A percentile compares a stretch with the other conserved stretches of the same genome.
These are phyloP conservation scores for Dolichotis patagonum DNA, from an alignment of 2,113 vertebrate genomes.

Conservation along the genomic window DNA sequence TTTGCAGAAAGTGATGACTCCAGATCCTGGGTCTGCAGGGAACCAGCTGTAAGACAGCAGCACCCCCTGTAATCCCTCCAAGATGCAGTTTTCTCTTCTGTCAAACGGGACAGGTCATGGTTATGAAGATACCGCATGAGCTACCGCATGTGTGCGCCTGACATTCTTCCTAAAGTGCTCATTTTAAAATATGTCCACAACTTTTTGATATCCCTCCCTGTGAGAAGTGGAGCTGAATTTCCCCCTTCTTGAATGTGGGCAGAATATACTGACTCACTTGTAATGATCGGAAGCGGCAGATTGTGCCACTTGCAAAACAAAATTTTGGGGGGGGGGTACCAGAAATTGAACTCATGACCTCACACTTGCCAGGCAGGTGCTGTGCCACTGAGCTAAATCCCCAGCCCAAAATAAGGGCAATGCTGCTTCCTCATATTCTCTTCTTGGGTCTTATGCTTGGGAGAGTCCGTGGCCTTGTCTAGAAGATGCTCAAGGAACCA, in stretches of 20 bases:
- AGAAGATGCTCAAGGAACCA: not conserved
- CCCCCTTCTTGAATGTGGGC: not conserved
- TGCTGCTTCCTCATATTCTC: not conserved
- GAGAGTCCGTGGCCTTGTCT: not conserved
- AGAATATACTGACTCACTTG: not conserved
- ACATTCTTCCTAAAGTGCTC: not conserved
- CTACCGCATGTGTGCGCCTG: rapidly evolving
- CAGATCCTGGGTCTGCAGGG: not conserved
- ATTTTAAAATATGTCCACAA: not conserved
- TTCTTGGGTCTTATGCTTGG: not conserved
- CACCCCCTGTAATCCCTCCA: not conserved
- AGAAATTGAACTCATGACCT: too few species aligned
- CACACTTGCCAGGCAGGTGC: too few species aligned
- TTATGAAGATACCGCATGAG: not conserved
- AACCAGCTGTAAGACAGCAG: not conserved
- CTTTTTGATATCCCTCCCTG: not conserved
- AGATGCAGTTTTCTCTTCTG: not conserved
- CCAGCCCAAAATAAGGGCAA: too few species aligned
- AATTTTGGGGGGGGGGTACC: too few species aligned
- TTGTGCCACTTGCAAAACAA: not conserved
- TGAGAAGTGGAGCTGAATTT: not conserved
- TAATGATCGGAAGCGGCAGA: not conserved
- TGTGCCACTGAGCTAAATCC: too few species aligned
- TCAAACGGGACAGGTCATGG: not conserved
- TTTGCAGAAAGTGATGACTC: too few species aligned